Evolutionary conservation across 2,888 invertebrate genomes (phyloP), one percentile per base, ranked within the genome.

Genomic region (Adelognathus sp.): DNA sequence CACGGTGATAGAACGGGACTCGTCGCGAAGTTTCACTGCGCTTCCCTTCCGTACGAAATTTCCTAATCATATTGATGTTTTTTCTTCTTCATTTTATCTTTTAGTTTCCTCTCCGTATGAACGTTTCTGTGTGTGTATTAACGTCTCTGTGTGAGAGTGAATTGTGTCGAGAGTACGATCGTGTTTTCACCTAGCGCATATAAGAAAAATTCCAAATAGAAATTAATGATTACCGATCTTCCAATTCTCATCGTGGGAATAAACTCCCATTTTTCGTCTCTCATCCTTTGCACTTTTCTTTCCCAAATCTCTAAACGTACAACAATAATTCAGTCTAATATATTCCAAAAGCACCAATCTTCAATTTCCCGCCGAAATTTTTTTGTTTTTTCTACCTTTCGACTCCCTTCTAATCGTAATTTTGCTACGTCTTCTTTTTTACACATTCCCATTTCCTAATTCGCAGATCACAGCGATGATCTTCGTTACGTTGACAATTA

Each of bases 271-370:
- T 73, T 52, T 74, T 36, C 27, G 4, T 16, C 16, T 16, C 29
- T 18, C 39, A n/a, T 41, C 52, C 72, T 76, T 66, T 50, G 36
- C 16, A 76, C 81, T 81, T 80, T 66, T 70, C 67, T 76, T 80
- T 67, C 69, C 71, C 54, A n/a, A n/a, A n/a, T n/a, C 72, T 78
- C 80, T 71, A 81, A 90, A 88, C 82, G 84, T 87, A 90, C 86
- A 89, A 90, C 88, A 89, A 89, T 88, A 86, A 89, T 89, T 90
- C 90, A 90, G 90, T 90, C 90, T 90, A 90, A 90, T 90, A 86
- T 84, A 88, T 90, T 90, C 85, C 88, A 86, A 89, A 36, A 90
- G 90, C 90, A 90, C 90, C 90, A 90, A 89, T 89, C 84, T 83
- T 82, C 85, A 84, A 85, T 80, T n/a, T 84, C 78, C 58, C 75